phyloP scores from a whole-genome alignment of 1,140 invertebrate species.

The Hesperophylax magnus region DNA sequence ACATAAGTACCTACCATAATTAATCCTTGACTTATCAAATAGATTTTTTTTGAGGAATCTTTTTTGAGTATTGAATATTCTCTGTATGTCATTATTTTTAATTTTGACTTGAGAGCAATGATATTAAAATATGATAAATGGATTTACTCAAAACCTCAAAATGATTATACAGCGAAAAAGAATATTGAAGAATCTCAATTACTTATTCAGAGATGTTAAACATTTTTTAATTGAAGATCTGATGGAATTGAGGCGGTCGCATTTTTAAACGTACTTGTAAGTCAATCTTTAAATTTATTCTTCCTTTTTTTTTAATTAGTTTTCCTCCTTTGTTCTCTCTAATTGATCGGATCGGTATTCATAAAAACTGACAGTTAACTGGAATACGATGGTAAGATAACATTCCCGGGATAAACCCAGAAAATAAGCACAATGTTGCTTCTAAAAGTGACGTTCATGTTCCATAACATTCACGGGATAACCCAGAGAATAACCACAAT shows the following conservation, averaged over 20 bases:
- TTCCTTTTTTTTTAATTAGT: slow-evolving; percentile 45
- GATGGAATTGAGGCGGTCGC: background rate
- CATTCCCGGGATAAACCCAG: slow-evolving; percentile 10
- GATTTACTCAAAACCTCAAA: too few relatives aligned
- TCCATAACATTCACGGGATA: too few relatives aligned
- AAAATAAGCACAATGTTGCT: background rate
- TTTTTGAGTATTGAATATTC: too few relatives aligned
- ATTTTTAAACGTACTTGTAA: background rate
- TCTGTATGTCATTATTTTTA: too few relatives aligned
- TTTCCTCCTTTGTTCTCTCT: slow-evolving; percentile 53
- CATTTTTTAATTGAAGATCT: background rate
- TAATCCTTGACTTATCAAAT: too few relatives aligned
- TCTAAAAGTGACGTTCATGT: background rate
- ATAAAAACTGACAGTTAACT: background rate
- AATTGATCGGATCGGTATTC: slow-evolving; percentile 53
- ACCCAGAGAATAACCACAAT: too few relatives aligned
- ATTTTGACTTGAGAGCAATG: too few relatives aligned
- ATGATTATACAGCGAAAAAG: background rate
- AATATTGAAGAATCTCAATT: background rate
- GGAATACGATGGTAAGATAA: background rate
- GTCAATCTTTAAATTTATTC: background rate
- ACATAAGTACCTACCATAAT: too few relatives aligned
- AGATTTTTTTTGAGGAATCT: too few relatives aligned
- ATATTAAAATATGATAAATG: too few relatives aligned
- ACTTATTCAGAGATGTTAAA: background rate